A percentile compares a stretch with the other conserved stretches of the same genome.
Evolutionary conservation across 64 coral and sea anemone genomes (phyloP).

Genomic region (Porites australiensis): DNA sequence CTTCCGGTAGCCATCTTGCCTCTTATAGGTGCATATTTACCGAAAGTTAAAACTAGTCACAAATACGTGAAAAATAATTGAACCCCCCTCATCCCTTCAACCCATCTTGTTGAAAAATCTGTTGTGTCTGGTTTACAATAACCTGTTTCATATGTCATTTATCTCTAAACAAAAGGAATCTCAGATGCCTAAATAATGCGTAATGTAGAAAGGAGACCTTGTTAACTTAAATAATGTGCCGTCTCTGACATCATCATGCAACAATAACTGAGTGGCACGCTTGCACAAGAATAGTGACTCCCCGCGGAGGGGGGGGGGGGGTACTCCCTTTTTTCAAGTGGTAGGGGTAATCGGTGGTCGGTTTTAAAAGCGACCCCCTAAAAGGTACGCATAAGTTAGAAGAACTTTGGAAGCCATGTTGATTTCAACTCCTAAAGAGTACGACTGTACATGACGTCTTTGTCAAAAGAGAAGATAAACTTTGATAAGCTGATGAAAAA

Average conservation of each 20-base stretch:
- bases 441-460: background rate
- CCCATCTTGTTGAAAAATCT: background rate
- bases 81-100: background rate
- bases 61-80: background rate
- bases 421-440: background rate
- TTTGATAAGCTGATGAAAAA: background rate
- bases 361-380: no score
- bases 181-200: background rate
- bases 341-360: no score
- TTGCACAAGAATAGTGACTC: background rate
- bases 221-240: background rate
- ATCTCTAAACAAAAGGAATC: background rate
- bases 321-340: no score
- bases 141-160: background rate
- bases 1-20: background rate
- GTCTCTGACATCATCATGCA: background rate
- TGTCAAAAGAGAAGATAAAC: background rate
- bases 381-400: no score
- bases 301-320: background rate
- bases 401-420: background rate
- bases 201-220: background rate
- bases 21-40: background rate
- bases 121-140: background rate
- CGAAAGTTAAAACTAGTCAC: background rate
- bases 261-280: no score